A percentile compares a stretch with the other conserved stretches of the same genome.
Evolutionary conservation across 2,888 invertebrate species (phyloP).

Genomic region (Cantharis lateralis): DNA sequence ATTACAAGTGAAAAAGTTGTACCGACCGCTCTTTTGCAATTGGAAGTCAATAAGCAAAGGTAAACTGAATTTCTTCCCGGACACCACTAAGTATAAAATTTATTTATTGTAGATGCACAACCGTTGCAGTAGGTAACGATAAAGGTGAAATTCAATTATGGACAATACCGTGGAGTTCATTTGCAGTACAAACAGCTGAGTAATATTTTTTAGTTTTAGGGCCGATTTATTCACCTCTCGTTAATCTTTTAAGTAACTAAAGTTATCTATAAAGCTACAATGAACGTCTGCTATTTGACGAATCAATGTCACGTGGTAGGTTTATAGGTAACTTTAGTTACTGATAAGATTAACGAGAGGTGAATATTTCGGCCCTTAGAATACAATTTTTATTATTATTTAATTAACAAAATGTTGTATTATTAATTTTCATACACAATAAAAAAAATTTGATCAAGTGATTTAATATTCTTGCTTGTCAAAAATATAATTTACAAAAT

Average conservation of each 20-base stretch:
- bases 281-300: no score
- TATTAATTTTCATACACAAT: neutral
- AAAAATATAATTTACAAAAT: neutral
- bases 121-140: slow-evolving; percentile 46
- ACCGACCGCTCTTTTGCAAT: slow-evolving; percentile 25
- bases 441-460: neutral
- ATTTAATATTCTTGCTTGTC: neutral
- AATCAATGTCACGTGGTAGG: no score
- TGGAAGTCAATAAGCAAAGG: slow-evolving; percentile 40
- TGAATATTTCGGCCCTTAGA: no score
- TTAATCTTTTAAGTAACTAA: no score
- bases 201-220: neutral
- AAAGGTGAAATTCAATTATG: slow-evolving; percentile 51
- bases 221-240: no score
- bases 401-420: neutral
- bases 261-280: no score
- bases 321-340: no score
- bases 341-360: no score
- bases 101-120: slow-evolving; percentile 43
- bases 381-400: no score
- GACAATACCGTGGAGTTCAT: slow-evolving; percentile 50
- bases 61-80: slow-evolving; percentile 8
- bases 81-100: neutral
- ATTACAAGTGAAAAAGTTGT: slow-evolving; percentile 28
- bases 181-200: slow-evolving; percentile 11